These are phyloP conservation scores for Saxidomus purpurata DNA, from an alignment of 1,140 invertebrate genomes.

Conservation along the genomic window DNA sequence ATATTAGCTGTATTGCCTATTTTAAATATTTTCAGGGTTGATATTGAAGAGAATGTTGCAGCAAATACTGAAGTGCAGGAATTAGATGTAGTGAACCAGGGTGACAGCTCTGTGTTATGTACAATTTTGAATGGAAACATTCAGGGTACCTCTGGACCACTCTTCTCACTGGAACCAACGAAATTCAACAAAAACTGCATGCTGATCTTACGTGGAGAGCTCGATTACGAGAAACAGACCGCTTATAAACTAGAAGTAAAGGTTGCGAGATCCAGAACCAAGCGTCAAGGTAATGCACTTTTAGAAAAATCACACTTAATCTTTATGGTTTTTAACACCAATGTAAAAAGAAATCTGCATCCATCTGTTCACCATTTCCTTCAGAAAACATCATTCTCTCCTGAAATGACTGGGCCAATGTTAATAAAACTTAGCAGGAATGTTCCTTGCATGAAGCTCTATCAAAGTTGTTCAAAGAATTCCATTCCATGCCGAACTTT, in stretches of 20 bases:
- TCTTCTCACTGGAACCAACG: slow-evolving; percentile 48
- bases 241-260: slow-evolving; percentile 13
- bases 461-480: no score
- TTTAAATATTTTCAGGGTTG: no score
- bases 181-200: slow-evolving; percentile 42
- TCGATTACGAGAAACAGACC: slow-evolving; percentile 49
- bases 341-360: no score
- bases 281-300: slow-evolving; percentile 50
- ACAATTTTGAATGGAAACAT: slow-evolving; percentile 36
- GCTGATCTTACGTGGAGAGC: background rate
- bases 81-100: slow-evolving; percentile 60
- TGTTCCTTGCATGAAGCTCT: no score
- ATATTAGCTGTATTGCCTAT: no score
- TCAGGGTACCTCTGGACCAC: background rate
- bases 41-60: slow-evolving; percentile 33
- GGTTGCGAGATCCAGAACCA: slow-evolving; percentile 10
- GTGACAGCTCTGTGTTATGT: background rate
- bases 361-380: no score
- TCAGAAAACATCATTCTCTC: no score
- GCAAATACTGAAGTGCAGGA: background rate
- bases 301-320: no score
- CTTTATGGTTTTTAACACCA: no score
- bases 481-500: no score
- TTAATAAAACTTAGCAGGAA: no score
- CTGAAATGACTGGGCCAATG: no score